phyloP scores from a whole-genome alignment of 2,888 invertebrate genomes.

The Aporophyla nigra region DNA sequence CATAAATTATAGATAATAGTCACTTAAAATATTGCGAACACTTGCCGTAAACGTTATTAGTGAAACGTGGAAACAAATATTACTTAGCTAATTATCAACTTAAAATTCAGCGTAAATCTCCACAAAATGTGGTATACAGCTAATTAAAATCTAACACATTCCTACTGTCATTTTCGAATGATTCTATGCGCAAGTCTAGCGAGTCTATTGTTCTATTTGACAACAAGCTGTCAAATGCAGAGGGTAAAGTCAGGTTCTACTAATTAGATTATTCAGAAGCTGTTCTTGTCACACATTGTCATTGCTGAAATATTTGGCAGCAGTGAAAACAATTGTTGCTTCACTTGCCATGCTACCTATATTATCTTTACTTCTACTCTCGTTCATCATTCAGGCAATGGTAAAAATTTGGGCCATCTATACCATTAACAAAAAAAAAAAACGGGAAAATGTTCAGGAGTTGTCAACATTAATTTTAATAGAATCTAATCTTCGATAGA shows the following conservation, averaged over 20 bases:
- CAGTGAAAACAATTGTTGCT: slow-evolving; percentile 36
- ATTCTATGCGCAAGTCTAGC: neutral
- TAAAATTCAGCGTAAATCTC: neutral
- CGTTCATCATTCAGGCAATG: neutral
- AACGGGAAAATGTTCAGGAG: neutral
- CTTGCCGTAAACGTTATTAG: neutral
- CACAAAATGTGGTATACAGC: neutral
- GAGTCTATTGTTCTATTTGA: slow-evolving; percentile 10
- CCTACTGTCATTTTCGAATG: slow-evolving; percentile 1
- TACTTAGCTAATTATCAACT: too few relatives aligned
- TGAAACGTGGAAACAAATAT: too few relatives aligned
- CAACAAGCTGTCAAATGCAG: slow-evolving; percentile 22
- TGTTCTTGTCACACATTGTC: slow-evolving; percentile 38
- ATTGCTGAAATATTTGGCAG: slow-evolving; percentile 56
- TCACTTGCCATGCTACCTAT: neutral
- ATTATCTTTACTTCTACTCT: slow-evolving; percentile 7
- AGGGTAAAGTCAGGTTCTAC: slow-evolving; percentile 5
- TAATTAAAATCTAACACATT: neutral
- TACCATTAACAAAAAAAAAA: slow-evolving; percentile 8
- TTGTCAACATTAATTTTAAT: neutral
- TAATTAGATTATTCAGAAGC: slow-evolving; percentile 47
- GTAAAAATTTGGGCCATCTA: neutral
- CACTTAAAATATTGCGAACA: neutral
- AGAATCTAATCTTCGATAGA: neutral
- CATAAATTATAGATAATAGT: neutral